Evolutionary conservation across 2,888 invertebrate genomes (phyloP).

Genomic region (Invenusta paracnida): DNA sequence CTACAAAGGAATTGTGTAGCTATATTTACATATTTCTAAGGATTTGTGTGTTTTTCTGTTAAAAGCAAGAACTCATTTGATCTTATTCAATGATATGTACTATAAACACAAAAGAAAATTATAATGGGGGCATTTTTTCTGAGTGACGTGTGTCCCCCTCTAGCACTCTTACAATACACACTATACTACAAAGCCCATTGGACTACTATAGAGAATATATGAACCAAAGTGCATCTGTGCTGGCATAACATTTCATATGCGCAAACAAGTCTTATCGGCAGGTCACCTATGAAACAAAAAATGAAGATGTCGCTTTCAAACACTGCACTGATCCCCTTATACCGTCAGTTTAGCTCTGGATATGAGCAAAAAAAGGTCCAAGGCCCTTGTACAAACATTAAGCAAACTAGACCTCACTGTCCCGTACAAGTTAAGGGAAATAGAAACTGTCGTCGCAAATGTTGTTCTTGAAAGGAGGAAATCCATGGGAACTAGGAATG

Average conservation of each 20-base stretch:
- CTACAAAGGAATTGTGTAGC: too few species aligned
- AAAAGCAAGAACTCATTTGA: not conserved
- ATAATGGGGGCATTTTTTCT: not conserved
- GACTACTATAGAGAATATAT: too few species aligned
- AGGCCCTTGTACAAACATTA: not conserved
- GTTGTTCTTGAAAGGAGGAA: conserved; percentile 1
- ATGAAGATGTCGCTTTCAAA: not conserved
- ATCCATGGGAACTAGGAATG: not conserved
- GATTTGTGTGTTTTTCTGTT: not conserved
- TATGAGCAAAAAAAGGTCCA: conserved; percentile 3
- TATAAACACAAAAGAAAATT: not conserved
- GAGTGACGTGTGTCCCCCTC: too few species aligned
- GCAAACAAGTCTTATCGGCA: conserved; percentile 4
- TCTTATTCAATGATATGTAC: not conserved
- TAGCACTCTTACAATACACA: too few species aligned
- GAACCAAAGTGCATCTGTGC: conserved; percentile 2
- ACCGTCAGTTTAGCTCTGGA: not conserved
- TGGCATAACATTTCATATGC: conserved; percentile 12
- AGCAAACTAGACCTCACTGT: not conserved
- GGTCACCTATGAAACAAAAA: conserved; percentile 25
- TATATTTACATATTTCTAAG: not conserved
- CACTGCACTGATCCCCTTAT: not conserved
- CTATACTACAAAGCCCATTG: not conserved
- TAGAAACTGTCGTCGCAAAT: conserved; percentile 1
- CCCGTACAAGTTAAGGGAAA: conserved; percentile 1